Conservation (phyloP, 1,140 invertebrate species). For the Chelonus insularis region DNA sequence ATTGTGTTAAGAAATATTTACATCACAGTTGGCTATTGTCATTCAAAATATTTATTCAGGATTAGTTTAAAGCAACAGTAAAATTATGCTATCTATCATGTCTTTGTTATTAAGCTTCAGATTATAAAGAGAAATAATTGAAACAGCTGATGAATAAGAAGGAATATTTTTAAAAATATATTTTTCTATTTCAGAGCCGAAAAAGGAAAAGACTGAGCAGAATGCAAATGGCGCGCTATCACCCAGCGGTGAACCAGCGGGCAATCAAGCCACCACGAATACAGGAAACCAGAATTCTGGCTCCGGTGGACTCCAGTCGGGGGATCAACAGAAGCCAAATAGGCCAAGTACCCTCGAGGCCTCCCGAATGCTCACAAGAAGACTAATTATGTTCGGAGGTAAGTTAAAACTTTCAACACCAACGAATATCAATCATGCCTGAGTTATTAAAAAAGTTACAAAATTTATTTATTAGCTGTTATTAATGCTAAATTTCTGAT, state of each 20-base stretch:
- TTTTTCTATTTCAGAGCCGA: constrained; percentile 74
- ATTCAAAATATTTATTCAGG: too few relatives aligned
- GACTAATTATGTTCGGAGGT: constrained; percentile 46
- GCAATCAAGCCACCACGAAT: constrained; percentile 54
- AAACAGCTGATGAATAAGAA: too few relatives aligned
- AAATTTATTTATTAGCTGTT: too few relatives aligned
- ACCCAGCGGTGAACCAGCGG: constrained; percentile 62
- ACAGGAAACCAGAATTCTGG: constrained; percentile 47
- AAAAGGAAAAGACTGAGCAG: constrained; percentile 87
- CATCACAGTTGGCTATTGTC: too few relatives aligned
- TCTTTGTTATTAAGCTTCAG: too few relatives aligned
- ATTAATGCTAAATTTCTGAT: too few relatives aligned
- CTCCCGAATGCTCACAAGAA: constrained; percentile 68
- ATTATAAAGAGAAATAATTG: too few relatives aligned
- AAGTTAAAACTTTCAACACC: not conserved
- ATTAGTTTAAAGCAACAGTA: too few relatives aligned
- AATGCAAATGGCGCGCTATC: constrained; percentile 69
- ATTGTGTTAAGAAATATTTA: too few relatives aligned
- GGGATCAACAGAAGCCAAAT: constrained; percentile 65
- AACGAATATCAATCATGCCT: too few relatives aligned
- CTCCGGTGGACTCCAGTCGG: constrained; percentile 35
- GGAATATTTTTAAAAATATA: not conserved
- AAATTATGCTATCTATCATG: too few relatives aligned
- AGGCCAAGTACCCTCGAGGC: constrained; percentile 74
- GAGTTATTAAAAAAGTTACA: not conserved